Base-by-base conservation (phyloP, 2,797 vertebrate species). In the Rhabdophis nuchalis region DNA sequence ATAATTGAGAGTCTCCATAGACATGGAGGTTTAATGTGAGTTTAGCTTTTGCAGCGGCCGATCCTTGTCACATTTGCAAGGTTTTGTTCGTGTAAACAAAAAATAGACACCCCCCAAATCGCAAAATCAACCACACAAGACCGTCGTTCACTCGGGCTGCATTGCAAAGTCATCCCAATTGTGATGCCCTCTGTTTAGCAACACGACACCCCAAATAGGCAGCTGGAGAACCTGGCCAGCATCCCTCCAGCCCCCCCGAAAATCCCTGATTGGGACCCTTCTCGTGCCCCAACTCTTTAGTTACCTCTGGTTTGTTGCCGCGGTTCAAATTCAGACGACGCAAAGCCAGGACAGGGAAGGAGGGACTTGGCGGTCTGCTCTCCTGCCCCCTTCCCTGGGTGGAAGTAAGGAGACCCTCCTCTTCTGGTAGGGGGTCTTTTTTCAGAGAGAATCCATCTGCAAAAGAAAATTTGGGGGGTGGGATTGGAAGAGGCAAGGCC, bases 261-360 rank as follows among this genome's bases (percentile, higher is more conserved):
- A 88, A 61, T 3, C 25, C 4, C 36, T 1, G 5, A 60, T 25
- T 41, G 11, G 23, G 58, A 46, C 29, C 29, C 7, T 29, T 87
- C 16, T 54, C 13, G 0, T 20, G 18, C 54, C 13, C 54, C 77
- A 4, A 16, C 20, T 92, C 32, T 82, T 82, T 2, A 29, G 36
- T 23, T 25, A 87, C 91, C 68, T 94, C 89, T 0, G 54, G n/a
- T 5, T 89, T 64, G 68, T 46, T 13, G 36, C 27, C 82, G 2
- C 16, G 86, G 53, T 27, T 57, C 72, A 96, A 2, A 9, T 93
- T 94, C 64, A 94, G 58, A 27, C 32, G 32, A 2, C n/a, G 54
- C 0, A 93, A 77, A 29, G 85, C 88, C 0, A 92, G 25, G 54
- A 93, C 88, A 5, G 97, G 96, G 5, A 96, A 96, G 11, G 97